Base-by-base conservation (phyloP, 2,113 vertebrate genomes). In the Chitala chitala region DNA sequence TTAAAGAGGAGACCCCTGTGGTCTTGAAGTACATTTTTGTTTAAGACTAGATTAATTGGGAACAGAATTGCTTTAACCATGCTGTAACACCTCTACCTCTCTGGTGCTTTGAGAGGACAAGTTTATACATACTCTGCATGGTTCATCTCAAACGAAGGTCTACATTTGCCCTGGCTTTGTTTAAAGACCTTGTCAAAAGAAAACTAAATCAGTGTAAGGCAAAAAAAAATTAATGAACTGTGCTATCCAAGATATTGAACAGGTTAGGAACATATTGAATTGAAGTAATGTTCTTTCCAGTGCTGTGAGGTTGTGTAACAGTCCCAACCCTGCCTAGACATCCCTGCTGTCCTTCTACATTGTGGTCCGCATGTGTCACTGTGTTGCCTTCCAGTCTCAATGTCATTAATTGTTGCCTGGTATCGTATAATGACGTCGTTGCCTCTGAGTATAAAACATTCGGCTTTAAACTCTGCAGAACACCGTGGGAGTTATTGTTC, bases 21-120 rank as follows among this genome's bases (percentile, higher is more conserved):
- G 12, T 24, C 17, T 59, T 50, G 71, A 61, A 22, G 58, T 44
- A 46, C 56, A 33, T 44, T 13, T 33, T 24, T 17, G n/a, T 33
- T 31, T 24, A n/a, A 56, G 38, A 72, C 71, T 42, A 29, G 40
- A 55, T 17, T 61, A 20, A 31, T 12, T 7, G 13, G 72, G 72
- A 63, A 73, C 72, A 73, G 72, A 63, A 44, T 73, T 73, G 51
- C 42, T 24, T 17, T 24, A 59, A 51, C 38, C 22, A 50, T 73
- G 51, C 58, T 51, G 58, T 63, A 73, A 61, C 6, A 24, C 17
- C 24, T 33, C 71, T 73, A 29, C 50, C 51, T 42, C 42, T 73
- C 61, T 61, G 29, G 22, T 48, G 38, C 33, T 26, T 59, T 54
- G n/a, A 42, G 53, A 48, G 46, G 38, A 29, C 13, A 58, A 20